phyloP scores from a whole-genome alignment of 1,140 invertebrate species.

The Caerostris extrusa region DNA sequence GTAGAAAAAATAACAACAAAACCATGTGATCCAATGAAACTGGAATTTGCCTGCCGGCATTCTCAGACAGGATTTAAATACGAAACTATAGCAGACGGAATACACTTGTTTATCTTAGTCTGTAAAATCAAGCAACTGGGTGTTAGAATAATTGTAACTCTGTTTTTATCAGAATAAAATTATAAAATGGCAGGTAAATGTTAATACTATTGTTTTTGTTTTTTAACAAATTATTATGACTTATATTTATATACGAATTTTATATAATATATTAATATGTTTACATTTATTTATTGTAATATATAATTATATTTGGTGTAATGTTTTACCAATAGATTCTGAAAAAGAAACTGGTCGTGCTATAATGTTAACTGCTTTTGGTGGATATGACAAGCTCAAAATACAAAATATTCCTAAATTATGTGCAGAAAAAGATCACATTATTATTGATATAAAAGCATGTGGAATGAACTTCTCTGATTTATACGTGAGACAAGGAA shows the following conservation, averaged over 20 bases:
- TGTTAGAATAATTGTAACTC: neutral
- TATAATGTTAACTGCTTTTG: conserved; percentile 79
- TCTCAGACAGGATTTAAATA: neutral
- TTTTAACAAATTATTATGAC: neutral
- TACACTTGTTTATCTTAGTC: neutral
- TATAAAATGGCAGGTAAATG: neutral
- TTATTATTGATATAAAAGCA: conserved; percentile 83
- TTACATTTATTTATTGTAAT: too few species aligned
- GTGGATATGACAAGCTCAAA: conserved; percentile 79
- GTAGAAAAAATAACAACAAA: neutral
- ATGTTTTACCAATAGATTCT: conserved; percentile 80
- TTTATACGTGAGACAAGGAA: conserved; percentile 82
- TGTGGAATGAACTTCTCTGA: conserved; percentile 84
- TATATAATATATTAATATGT: too few species aligned
- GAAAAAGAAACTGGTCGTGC: conserved; percentile 78
- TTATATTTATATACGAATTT: too few species aligned
- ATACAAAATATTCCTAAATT: conserved; percentile 24
- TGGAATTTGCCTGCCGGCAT: conserved; percentile 1
- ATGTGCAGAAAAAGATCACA: conserved; percentile 80
- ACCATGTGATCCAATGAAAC: neutral
- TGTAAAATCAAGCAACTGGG: neutral
- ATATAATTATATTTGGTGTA: neutral
- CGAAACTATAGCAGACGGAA: neutral
- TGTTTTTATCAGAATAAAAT: neutral
- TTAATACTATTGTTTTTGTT: neutral